Conservation (phyloP, 2,113 vertebrate genomes). For the Pelobates fuscus region DNA sequence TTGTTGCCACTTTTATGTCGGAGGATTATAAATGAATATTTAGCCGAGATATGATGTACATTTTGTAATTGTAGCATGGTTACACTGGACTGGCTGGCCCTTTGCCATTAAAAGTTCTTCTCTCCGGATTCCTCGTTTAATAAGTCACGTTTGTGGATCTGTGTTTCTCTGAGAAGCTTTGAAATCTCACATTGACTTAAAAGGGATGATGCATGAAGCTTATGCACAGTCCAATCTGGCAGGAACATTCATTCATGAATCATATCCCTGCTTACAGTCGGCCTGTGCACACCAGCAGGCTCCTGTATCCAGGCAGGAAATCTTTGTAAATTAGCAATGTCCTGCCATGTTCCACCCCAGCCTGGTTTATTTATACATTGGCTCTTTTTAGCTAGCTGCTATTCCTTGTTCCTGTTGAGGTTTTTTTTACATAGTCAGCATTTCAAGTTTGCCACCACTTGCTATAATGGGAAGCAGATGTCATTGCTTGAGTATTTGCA, state of each 20-base stretch:
- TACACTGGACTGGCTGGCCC: too few species aligned
- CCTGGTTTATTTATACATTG: constrained; percentile 63
- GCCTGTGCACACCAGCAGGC: background rate
- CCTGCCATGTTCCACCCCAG: constrained; percentile 55
- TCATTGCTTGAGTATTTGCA: constrained; percentile 37
- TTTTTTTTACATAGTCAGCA: constrained; percentile 56
- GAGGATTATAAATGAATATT: too few species aligned
- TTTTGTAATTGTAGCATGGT: too few species aligned
- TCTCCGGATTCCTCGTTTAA: background rate
- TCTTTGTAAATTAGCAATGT: constrained; percentile 13
- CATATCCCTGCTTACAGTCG: background rate
- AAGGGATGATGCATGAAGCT: constrained; percentile 20
- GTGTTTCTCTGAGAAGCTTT: background rate
- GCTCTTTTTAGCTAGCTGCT: constrained; percentile 53
- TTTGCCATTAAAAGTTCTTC: background rate
- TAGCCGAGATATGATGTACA: too few species aligned
- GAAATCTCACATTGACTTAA: constrained; percentile 27
- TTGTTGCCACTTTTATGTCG: too few species aligned
- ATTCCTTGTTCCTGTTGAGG: constrained; percentile 63
- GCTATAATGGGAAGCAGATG: constrained; percentile 63
- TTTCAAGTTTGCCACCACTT: constrained; percentile 58
- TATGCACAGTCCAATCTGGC: constrained; percentile 5
- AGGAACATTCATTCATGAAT: constrained; percentile 23
- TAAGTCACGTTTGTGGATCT: constrained; percentile 2
- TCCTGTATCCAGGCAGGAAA: constrained; percentile 31